Percentiles rank a stretch among this genome's conserved stretches.
Conservation (phyloP, 2,888 invertebrate species). For the Thereva unica region DNA sequence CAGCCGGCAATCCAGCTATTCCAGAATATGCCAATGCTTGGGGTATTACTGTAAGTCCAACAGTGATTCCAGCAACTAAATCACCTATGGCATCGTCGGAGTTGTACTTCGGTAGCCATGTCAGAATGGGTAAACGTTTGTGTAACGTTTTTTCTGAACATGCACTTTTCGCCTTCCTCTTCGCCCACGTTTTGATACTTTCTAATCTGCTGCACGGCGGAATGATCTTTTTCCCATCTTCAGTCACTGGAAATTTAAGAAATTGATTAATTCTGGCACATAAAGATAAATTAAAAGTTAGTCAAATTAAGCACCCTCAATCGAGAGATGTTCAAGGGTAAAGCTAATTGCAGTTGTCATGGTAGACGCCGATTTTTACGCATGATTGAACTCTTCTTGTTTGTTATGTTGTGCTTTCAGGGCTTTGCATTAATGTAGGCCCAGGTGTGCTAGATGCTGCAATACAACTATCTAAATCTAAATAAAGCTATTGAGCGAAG, state of each 20-base stretch:
- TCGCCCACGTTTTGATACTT: conserved; percentile 56
- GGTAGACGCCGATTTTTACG: no score
- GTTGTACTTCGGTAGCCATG: conserved; percentile 79
- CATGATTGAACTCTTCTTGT: no score
- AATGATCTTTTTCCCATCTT: conserved; percentile 57
- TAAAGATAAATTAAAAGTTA: no score
- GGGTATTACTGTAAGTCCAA: conserved; percentile 91
- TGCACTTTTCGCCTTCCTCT: conserved; percentile 57
- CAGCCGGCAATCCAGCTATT: conserved; percentile 76
- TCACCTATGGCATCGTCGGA: conserved; percentile 77
- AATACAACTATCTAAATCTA: no score
- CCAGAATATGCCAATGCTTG: conserved; percentile 83
- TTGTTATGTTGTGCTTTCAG: no score
- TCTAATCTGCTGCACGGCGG: conserved; percentile 48
- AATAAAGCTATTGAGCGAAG: no score
- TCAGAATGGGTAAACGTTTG: conserved; percentile 73
- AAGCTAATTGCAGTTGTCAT: no score
- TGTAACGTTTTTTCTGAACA: conserved; percentile 73
- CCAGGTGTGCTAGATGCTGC: no score
- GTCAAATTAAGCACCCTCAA: no score
- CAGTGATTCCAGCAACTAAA: conserved; percentile 87
- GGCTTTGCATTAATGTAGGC: no score
- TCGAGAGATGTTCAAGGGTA: no score
- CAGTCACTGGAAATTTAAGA: conserved; percentile 58
- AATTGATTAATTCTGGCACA: no score